Evolutionary conservation across 2,797 vertebrate species (phyloP).

Genomic region (Monodelphis domestica): DNA sequence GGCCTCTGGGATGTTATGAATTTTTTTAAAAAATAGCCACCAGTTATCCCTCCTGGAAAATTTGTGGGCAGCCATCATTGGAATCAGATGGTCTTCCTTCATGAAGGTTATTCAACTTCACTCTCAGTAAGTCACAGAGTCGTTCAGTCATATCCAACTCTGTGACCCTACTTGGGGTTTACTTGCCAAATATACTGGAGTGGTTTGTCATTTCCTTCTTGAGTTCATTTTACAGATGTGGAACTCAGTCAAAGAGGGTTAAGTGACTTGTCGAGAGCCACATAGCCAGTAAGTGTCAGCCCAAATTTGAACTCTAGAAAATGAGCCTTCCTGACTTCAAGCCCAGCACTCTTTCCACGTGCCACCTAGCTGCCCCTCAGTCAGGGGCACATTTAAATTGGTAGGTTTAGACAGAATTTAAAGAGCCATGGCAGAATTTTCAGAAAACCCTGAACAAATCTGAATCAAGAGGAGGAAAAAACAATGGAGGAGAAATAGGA

Average conservation of each 20-base stretch:
- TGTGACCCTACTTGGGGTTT: background rate
- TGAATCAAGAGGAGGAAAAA: background rate
- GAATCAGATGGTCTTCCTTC: background rate
- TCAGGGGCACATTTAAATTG: background rate
- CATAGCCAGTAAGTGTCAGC: background rate
- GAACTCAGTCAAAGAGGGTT: background rate
- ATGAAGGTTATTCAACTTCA: background rate
- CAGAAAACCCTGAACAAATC: too few species aligned
- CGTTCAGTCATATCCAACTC: background rate
- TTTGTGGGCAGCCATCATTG: background rate
- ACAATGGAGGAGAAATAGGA: too few species aligned
- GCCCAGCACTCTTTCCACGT: background rate
- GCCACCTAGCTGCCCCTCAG: background rate
- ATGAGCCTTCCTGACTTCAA: background rate
- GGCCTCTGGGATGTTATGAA: background rate
- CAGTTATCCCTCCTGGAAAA: background rate
- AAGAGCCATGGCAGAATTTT: background rate
- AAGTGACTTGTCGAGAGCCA: background rate
- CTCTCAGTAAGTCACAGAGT: too few species aligned
- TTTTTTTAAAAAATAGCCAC: too few species aligned
- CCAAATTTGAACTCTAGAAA: background rate
- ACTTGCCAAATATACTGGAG: background rate
- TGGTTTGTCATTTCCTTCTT: background rate
- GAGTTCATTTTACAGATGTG: background rate
- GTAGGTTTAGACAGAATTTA: background rate